Evolutionary conservation across 2,888 invertebrate genomes (phyloP), one percentile per base, ranked within the genome.

Genomic region (Cephus nigrinus): DNA sequence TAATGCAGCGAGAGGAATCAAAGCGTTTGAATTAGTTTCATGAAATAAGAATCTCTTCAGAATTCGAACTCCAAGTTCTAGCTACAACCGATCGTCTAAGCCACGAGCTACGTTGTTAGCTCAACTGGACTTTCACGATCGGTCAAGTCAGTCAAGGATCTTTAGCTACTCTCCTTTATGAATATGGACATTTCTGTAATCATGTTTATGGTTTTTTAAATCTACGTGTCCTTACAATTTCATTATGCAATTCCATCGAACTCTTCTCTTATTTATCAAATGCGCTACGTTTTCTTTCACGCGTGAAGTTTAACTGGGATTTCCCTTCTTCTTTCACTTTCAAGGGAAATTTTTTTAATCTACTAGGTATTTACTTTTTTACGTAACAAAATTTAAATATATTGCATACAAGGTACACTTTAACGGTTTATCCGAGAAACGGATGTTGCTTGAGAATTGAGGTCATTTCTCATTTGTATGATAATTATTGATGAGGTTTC

Each of bases 71-170:
- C 31, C 3, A 12, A 12, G 23, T 31, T 71, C 31, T 71, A 31
- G 15, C 33, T 71, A 32, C 32, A 31, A 71, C 31, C 71, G 71
- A 32, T 71, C 31, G 71, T 32, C 32, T 3, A 32, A 71, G 33
- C 15, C 3, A 74, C 1, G 33, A 74, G 74, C n/a, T 76, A 30
- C 40, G 36, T 72, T 72, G 30, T 30, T 72, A 34, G 71, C 36
- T 31, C 36, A 30, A 36, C 31, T 84, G 82, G 82, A 88, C 89
- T 89, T 89, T 89, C 88, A 86, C 86, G 84, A 86, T 85, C 82
- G 83, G 82, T 82, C 81, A 78, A 78, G 75, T 77, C 78, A 84
- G 87, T 88, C 89, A 90, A 90, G 89, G 88, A 89, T 89, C 80
- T 84, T 81, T 81, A 79, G 79, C 80, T 78, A 82, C 76, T 80